Evolutionary conservation across 2,888 invertebrate genomes (phyloP).

Genomic region (Agrotis exclamationis): DNA sequence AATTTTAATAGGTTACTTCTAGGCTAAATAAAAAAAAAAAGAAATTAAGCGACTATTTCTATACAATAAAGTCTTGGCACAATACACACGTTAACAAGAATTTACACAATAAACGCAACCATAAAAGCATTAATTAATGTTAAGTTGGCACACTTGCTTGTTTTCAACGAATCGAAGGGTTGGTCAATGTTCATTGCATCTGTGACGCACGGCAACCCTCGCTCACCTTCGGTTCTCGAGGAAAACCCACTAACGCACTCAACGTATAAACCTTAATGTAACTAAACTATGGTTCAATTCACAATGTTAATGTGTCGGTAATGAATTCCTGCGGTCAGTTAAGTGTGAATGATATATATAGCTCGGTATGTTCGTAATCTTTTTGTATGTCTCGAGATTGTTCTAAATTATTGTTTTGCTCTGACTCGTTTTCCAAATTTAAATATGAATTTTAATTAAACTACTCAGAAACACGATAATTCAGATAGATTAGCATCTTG

Average conservation of each 20-base stretch:
- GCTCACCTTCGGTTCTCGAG: slow-evolving; percentile 79
- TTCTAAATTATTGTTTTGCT: slow-evolving; percentile 31
- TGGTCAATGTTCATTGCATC: slow-evolving; percentile 64
- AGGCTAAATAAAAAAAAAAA: no score
- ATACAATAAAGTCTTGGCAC: neutral
- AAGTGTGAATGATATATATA: slow-evolving; percentile 65
- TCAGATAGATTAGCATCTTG: no score
- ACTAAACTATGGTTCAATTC: slow-evolving; percentile 63
- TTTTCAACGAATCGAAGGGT: slow-evolving; percentile 75
- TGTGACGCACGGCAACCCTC: slow-evolving; percentile 80
- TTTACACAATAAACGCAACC: slow-evolving; percentile 9
- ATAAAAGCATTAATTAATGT: slow-evolving; percentile 51
- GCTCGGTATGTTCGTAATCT: slow-evolving; percentile 59
- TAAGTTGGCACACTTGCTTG: slow-evolving; percentile 48
- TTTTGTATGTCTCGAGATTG: slow-evolving; percentile 55
- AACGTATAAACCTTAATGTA: slow-evolving; percentile 62
- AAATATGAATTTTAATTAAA: neutral
- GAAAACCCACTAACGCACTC: slow-evolving; percentile 75
- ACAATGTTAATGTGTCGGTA: slow-evolving; percentile 47
- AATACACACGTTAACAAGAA: slow-evolving; percentile 1
- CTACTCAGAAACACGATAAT: neutral
- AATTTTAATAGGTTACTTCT: no score
- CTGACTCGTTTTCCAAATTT: neutral
- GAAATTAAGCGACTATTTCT: neutral
- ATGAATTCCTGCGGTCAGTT: slow-evolving; percentile 76